Evolutionary conservation across 2,113 vertebrate species (phyloP).

Genomic region (Atherinomorus stipes): DNA sequence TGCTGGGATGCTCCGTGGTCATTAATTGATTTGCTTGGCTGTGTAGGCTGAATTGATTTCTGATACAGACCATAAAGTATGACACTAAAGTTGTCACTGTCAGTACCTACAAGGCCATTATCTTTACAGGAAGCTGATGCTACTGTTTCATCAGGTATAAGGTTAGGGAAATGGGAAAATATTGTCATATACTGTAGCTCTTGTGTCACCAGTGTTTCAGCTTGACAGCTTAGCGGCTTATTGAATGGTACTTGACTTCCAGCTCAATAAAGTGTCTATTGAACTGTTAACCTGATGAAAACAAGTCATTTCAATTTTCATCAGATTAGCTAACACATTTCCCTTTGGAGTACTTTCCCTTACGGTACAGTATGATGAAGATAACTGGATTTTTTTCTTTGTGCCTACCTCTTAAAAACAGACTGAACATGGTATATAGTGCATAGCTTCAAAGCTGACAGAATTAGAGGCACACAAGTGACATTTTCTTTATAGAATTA

Average conservation of each 20-base stretch:
- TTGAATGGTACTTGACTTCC: neutral
- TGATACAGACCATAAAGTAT: constrained; percentile 59
- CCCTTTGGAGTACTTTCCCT: neutral
- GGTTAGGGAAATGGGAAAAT: constrained; percentile 13
- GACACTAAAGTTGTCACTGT: constrained; percentile 49
- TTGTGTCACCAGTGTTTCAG: neutral
- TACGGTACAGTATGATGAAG: too few relatives aligned
- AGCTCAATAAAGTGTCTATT: neutral
- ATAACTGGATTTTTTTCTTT: neutral
- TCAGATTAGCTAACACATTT: neutral
- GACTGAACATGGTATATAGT: neutral
- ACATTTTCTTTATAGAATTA: too few relatives aligned
- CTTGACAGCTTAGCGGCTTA: neutral
- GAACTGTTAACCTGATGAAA: neutral
- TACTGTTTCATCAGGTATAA: constrained; percentile 20
- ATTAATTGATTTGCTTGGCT: constrained; percentile 56
- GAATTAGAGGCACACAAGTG: too few relatives aligned
- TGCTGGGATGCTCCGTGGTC: constrained; percentile 26
- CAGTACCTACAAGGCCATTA: constrained; percentile 48
- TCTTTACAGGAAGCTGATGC: constrained; percentile 52
- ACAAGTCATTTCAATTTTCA: neutral
- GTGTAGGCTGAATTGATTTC: constrained; percentile 63
- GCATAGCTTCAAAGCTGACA: too few relatives aligned
- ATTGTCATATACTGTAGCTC: neutral
- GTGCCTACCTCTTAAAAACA: neutral